phyloP scores from a whole-genome alignment of 2,888 invertebrate genomes.

The Leptinotarsa peninsularis region DNA sequence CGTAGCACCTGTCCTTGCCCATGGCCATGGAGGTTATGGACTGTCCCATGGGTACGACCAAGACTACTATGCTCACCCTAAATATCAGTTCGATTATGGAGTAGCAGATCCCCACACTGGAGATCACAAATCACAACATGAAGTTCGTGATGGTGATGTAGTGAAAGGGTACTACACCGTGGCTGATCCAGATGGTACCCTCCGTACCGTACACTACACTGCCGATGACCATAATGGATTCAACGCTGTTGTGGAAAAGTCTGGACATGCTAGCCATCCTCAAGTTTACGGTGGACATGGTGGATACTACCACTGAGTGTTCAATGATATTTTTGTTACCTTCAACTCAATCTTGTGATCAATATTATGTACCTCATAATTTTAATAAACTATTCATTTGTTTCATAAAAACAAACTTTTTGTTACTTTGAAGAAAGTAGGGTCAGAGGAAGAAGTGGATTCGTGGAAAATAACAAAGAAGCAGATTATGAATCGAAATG shows the following conservation, averaged over 20 bases:
- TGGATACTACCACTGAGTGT: conserved; percentile 27
- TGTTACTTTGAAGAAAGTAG: not conserved
- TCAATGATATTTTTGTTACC: conserved; percentile 1
- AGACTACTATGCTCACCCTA: conserved; percentile 66
- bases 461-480: too few species aligned
- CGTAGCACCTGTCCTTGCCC: conserved; percentile 24
- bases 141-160: conserved; percentile 69
- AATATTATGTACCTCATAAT: conserved; percentile 22
- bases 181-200: conserved; percentile 69
- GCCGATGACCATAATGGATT: conserved; percentile 70
- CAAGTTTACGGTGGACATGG: conserved; percentile 28
- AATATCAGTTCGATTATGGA: conserved; percentile 70
- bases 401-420: not conserved
- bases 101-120: conserved; percentile 72
- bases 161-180: conserved; percentile 68
- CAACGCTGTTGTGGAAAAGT: conserved; percentile 56
- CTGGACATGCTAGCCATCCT: conserved; percentile 68
- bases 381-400: conserved; percentile 6
- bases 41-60: conserved; percentile 27
- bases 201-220: conserved; percentile 70
- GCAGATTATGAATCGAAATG: too few species aligned
- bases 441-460: too few species aligned
- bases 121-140: conserved; percentile 66
- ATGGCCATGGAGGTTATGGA: conserved; percentile 31
- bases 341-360: conserved; percentile 26